Evolutionary conservation across 2,113 vertebrate genomes (phyloP).

Genomic region (human): DNA sequence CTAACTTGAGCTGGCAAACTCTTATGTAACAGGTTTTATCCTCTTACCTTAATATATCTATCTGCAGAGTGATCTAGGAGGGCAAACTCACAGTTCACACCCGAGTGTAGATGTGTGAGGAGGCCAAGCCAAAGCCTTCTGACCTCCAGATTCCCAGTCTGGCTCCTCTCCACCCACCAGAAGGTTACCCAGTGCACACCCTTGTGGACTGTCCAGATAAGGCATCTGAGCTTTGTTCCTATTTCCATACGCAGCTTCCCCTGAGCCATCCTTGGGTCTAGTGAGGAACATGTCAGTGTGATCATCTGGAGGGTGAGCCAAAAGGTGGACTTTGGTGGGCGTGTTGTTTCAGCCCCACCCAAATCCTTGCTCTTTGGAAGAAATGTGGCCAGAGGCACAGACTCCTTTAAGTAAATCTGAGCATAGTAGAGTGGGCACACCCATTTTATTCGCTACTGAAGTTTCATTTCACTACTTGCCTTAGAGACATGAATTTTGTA

Average conservation of each 20-base stretch:
- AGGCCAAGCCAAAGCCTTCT: neutral
- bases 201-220: rapidly evolving
- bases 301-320: neutral
- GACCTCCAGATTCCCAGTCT: neutral
- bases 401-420: neutral
- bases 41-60: neutral
- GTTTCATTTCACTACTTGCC: neutral
- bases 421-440: neutral
- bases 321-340: rapidly evolving
- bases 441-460: neutral
- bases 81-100: neutral
- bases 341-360: neutral
- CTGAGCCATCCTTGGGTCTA: neutral
- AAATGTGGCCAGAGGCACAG: neutral
- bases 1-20: neutral
- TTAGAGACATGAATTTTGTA: neutral
- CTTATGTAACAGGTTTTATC: neutral
- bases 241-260: neutral
- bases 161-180: neutral
- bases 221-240: neutral
- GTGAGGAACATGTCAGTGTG: neutral
- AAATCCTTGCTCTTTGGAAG: neutral
- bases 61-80: neutral
- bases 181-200: neutral
- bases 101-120: neutral